phyloP scores from a whole-genome alignment of 2,113 vertebrate genomes.

The Psilopogon haemacephalus region DNA sequence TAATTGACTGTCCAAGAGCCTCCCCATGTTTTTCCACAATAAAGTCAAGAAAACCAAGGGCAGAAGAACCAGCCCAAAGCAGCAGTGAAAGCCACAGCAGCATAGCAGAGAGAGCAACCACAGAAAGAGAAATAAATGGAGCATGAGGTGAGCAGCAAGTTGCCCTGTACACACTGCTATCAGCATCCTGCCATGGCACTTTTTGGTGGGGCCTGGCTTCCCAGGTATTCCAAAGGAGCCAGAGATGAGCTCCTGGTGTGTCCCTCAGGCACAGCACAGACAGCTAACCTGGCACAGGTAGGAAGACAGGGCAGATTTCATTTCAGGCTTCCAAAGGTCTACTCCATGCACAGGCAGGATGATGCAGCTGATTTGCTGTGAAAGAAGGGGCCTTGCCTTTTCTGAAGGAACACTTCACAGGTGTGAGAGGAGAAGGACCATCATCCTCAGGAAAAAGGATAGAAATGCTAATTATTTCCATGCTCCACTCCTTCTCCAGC shows the following conservation, averaged over 20 bases:
- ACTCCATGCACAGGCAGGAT: not conserved
- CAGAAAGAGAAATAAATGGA: not conserved
- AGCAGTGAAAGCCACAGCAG: not conserved
- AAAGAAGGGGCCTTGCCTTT: not conserved
- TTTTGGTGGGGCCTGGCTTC: not conserved
- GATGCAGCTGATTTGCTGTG: not conserved
- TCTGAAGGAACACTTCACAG: not conserved
- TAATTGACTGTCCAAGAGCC: not conserved
- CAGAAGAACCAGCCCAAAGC: not conserved
- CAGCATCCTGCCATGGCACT: fast-evolving
- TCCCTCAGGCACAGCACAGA: not conserved
- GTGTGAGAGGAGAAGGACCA: not conserved
- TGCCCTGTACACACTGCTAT: fast-evolving
- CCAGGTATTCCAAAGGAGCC: not conserved
- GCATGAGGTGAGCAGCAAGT: not conserved
- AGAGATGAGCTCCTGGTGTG: not conserved
- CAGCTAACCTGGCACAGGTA: fast-evolving
- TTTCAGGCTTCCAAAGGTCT: not conserved
- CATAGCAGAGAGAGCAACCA: not conserved
- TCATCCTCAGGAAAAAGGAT: not conserved
- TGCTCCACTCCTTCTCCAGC: not conserved
- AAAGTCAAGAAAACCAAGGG: not conserved
- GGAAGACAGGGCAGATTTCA: not conserved
- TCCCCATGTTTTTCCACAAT: not conserved
- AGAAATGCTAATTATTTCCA: not conserved